phyloP scores from a whole-genome alignment of 2,888 invertebrate species.

The Torymus texanus region DNA sequence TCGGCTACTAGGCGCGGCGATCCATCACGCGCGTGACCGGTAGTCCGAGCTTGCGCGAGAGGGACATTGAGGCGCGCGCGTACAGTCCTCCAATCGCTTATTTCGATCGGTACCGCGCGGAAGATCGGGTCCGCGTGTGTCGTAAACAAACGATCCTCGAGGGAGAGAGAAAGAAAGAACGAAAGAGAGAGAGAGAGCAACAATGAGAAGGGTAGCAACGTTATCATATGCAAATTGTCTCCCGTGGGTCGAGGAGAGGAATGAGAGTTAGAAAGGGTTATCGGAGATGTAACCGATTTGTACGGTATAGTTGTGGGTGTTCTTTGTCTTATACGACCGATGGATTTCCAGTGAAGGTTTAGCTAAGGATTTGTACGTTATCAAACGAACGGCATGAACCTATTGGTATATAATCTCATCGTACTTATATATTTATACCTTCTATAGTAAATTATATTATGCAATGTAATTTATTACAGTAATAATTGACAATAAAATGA shows the following conservation, averaged over 20 bases:
- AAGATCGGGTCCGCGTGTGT: neutral
- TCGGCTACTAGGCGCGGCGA: conserved; percentile 54
- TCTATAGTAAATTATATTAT: no score
- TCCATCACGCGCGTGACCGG: conserved; percentile 49
- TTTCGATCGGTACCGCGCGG: conserved; percentile 24
- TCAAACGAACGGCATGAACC: no score
- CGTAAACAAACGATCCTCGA: conserved; percentile 46
- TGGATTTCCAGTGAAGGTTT: neutral
- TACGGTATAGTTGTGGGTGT: neutral
- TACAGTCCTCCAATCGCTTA: conserved; percentile 28
- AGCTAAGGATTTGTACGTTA: no score
- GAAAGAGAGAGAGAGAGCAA: conserved; percentile 5
- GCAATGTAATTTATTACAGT: no score
- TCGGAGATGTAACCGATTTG: conserved; percentile 20
- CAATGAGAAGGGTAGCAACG: conserved; percentile 14
- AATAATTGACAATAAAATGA: no score
- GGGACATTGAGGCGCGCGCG: conserved; percentile 9
- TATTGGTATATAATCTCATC: no score
- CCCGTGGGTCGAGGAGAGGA: neutral
- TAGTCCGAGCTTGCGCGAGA: conserved; percentile 24
- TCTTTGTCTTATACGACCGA: neutral
- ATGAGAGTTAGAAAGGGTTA: conserved; percentile 12
- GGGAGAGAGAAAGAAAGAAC: neutral
- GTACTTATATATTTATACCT: no score
- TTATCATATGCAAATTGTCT: conserved; percentile 50